Base-by-base conservation (phyloP, 2,113 vertebrate genomes). In the Grammomys dolichurus region DNA sequence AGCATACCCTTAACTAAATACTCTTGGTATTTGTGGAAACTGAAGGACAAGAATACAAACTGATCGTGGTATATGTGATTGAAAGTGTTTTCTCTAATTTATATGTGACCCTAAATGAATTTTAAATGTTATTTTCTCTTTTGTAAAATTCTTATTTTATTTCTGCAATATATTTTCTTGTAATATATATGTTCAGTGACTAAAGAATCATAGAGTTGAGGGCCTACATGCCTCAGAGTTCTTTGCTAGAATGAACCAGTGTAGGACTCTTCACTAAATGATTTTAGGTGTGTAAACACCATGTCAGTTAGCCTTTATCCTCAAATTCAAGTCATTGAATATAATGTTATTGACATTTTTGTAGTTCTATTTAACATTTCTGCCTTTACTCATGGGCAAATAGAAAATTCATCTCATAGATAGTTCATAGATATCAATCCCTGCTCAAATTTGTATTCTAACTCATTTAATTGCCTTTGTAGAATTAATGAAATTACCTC, bases 21-120 rank as follows among this genome's bases (percentile, higher is more conserved):
- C 40, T 60, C 17, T 5, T 77, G 17, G 31, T 14, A 2, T 43
- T 19, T 40, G 46, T 4, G 8, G 17, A 80, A 43, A n/a, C 10
- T 78, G 72, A 73, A 81, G 69, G 65, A 43, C 73, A 73, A 65
- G 76, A 89, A 33, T 28, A 54, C 70, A 51, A 80, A 58, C 24
- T 84, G 36, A 82, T 46, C 36, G 31, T 31, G 43, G 31, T 20
- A 2, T 8, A 33, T 40, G 7, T 8, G 6, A 80, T 22, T 51
- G 5, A 14, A 81, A 85, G n/a, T 24, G 5, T 3, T 81, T 93
- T 85, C 75, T 81, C 80, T 73, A 63, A 80, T 54, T 58, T 86
- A n/a, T 3, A 36, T 70, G 17, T 72, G 63, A 88, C 60, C 63
- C 56, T 70, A 90, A 92, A 75, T 65, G 70, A 93, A 85, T 95